Percentiles rank a stretch among this genome's conserved stretches.
These are phyloP conservation scores for Epinephelus coioides DNA, from an alignment of 2,797 vertebrate species.

Conservation along the genomic window DNA sequence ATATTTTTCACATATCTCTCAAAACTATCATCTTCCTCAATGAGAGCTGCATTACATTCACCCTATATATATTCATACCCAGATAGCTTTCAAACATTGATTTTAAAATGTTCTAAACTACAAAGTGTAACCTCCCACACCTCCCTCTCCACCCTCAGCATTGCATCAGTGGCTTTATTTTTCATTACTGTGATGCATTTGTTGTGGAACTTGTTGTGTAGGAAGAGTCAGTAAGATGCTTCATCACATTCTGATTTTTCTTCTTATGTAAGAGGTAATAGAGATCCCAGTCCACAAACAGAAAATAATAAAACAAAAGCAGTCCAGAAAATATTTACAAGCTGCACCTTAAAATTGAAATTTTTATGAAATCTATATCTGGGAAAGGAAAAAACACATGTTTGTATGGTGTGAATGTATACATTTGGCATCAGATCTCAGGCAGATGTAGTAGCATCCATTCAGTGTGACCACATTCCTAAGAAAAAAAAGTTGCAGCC, in stretches of 20 bases:
- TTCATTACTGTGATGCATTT: slow-evolving; percentile 33
- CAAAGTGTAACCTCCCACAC: slow-evolving; percentile 5
- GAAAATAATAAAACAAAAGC: slow-evolving; percentile 1
- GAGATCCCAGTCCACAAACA: background rate
- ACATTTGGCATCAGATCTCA: no score
- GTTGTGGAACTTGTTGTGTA: slow-evolving; percentile 15
- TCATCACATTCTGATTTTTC: background rate
- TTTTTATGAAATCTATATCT: background rate
- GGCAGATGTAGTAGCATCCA: no score
- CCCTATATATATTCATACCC: slow-evolving; percentile 16
- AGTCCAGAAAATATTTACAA: background rate
- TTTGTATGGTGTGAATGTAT: no score
- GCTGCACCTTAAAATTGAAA: background rate
- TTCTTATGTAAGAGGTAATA: background rate
- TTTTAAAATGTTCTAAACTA: slow-evolving; percentile 29
- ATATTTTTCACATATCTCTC: slow-evolving; percentile 50
- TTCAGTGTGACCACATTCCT: no score
- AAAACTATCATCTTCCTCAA: slow-evolving; percentile 41
- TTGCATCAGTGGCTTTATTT: slow-evolving; percentile 37
- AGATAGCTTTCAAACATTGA: slow-evolving; percentile 28
- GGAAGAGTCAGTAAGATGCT: slow-evolving; percentile 8
- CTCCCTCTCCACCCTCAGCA: background rate
- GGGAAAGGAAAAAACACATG: no score
- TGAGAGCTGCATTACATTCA: slow-evolving; percentile 5
- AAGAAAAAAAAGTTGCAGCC: no score